A percentile compares a stretch with the other conserved stretches of the same genome.
Evolutionary conservation across 2,797 vertebrate genomes (phyloP).

Genomic region (Chaenodraco wilsoni): DNA sequence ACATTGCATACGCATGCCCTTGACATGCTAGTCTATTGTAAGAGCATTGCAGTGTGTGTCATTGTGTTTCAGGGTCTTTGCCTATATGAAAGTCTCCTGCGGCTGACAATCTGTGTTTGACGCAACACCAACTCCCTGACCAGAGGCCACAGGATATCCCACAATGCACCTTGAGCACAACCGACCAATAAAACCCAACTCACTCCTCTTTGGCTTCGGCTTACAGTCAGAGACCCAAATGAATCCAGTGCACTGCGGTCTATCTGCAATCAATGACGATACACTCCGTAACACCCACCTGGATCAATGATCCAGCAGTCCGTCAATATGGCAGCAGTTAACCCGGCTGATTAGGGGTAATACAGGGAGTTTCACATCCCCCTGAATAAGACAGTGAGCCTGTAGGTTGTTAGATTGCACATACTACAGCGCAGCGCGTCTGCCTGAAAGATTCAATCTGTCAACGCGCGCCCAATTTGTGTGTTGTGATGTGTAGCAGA

Average conservation of each 20-base stretch:
- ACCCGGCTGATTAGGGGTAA: slow-evolving; percentile 74
- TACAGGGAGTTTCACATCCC: slow-evolving; percentile 50
- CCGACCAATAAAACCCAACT: slow-evolving; percentile 23
- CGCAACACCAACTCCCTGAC: slow-evolving; percentile 24
- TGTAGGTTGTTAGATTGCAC: slow-evolving; percentile 25
- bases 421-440: slow-evolving; percentile 14
- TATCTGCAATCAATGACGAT: slow-evolving; percentile 66
- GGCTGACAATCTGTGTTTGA: slow-evolving; percentile 35
- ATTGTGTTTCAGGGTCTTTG: slow-evolving; percentile 28
- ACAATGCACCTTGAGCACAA: slow-evolving; percentile 38
- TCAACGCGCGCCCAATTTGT: slow-evolving; percentile 66
- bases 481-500: slow-evolving; percentile 58
- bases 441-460: slow-evolving; percentile 67
- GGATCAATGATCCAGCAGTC: slow-evolving; percentile 71
- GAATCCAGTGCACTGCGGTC: slow-evolving; percentile 46
- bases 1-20: slow-evolving; percentile 3
- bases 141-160: slow-evolving; percentile 35
- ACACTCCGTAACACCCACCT: slow-evolving; percentile 67
- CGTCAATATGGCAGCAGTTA: slow-evolving; percentile 75
- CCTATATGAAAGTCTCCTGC: slow-evolving; percentile 21
- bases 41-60: slow-evolving; percentile 2
- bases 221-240: slow-evolving; percentile 32
- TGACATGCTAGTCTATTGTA: slow-evolving; percentile 24
- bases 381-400: slow-evolving; percentile 30
- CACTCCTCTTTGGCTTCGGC: slow-evolving; percentile 44